phyloP scores from a whole-genome alignment of 64 coral and sea anemone genomes.

The Stylophora pistillata region DNA sequence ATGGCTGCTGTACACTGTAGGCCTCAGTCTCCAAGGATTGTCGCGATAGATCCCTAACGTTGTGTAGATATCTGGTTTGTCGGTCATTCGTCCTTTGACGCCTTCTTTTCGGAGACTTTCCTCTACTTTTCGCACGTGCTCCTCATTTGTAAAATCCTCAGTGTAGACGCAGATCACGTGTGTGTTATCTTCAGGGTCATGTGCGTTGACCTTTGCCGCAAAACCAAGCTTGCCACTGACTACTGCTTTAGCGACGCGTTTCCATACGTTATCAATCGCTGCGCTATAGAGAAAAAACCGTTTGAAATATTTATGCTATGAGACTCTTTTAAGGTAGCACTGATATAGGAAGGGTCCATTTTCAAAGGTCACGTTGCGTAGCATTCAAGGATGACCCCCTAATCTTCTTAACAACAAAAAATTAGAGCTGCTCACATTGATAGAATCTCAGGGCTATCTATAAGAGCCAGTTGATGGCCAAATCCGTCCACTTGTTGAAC shows the following conservation, averaged over 20 bases:
- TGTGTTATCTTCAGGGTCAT: neutral
- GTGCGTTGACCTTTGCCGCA: slow-evolving; percentile 4
- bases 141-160: slow-evolving; percentile 22
- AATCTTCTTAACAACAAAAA: too few relatives aligned
- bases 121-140: neutral
- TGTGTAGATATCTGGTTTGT: slow-evolving; percentile 46
- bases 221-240: neutral
- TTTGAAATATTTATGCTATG: too few relatives aligned
- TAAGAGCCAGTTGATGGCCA: too few relatives aligned
- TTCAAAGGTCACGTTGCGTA: too few relatives aligned
- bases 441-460: too few relatives aligned
- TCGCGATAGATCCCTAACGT: neutral
- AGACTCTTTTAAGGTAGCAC: too few relatives aligned
- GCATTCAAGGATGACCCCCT: too few relatives aligned
- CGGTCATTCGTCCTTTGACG: neutral
- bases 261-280: neutral
- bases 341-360: too few relatives aligned
- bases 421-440: too few relatives aligned
- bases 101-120: neutral
- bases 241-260: neutral
- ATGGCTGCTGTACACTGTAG: neutral
- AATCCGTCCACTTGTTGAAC: too few relatives aligned
- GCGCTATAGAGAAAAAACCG: neutral
- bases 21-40: neutral
- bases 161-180: slow-evolving; percentile 22